Conservation (phyloP, 2,113 vertebrate species). For the Pedionomus torquatus region DNA sequence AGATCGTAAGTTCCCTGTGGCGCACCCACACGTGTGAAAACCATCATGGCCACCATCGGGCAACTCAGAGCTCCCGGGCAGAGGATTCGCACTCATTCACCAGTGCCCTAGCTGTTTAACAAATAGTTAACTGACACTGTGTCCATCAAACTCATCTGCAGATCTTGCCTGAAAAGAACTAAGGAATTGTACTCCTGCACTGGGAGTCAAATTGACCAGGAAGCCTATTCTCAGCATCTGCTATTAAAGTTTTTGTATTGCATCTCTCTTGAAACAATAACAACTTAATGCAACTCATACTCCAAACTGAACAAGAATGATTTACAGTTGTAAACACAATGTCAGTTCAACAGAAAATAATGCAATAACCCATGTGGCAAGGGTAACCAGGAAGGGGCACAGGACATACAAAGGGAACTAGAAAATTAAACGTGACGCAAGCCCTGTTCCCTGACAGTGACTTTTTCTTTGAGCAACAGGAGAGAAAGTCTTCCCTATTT, state of each 20-base stretch:
- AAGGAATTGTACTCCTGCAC: background rate
- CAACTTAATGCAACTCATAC: background rate
- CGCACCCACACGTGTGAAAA: background rate
- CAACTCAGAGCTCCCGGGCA: background rate
- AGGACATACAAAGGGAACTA: background rate
- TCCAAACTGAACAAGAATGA: background rate
- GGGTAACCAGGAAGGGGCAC: background rate
- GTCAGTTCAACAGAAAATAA: background rate
- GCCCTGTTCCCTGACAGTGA: background rate
- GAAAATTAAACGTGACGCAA: background rate
- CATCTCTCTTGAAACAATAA: background rate
- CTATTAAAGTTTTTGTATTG: background rate
- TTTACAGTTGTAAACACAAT: background rate
- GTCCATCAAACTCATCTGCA: fast-evolving
- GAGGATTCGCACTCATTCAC: background rate
- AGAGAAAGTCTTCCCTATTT: background rate
- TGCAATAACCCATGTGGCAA: background rate
- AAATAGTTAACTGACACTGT: background rate
- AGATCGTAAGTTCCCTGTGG: background rate
- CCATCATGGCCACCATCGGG: fast-evolving
- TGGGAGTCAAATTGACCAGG: background rate
- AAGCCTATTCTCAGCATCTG: background rate
- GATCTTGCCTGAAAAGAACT: background rate
- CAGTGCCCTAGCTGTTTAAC: background rate
- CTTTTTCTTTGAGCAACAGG: background rate